Evolutionary conservation across 2,113 vertebrate species (phyloP).

Genomic region (Chamaetylas fuelleborni): DNA sequence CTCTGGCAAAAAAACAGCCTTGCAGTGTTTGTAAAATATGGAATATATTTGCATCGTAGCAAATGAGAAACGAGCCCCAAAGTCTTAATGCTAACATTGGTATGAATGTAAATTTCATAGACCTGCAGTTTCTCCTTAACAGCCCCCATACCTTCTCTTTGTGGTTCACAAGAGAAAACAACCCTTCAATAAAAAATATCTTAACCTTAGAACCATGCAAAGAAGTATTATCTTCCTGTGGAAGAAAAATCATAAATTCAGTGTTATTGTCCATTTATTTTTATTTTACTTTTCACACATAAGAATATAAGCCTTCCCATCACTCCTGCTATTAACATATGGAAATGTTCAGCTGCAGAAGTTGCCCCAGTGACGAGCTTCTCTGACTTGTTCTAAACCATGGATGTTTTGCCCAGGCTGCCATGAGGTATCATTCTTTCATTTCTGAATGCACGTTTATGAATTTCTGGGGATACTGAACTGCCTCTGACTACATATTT

Average conservation of each 20-base stretch:
- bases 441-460: background rate
- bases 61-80: background rate
- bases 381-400: background rate
- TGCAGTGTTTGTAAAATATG: background rate
- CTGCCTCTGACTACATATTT: background rate
- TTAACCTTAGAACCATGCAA: background rate
- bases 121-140: background rate
- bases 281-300: background rate
- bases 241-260: background rate
- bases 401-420: background rate
- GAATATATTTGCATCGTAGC: background rate
- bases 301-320: background rate
- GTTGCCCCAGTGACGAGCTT: background rate
- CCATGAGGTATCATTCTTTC: background rate
- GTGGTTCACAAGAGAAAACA: slow-evolving; percentile 28
- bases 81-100: background rate
- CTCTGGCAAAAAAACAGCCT: background rate
- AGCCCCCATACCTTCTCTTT: background rate
- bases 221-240: background rate
- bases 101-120: slow-evolving; percentile 30
- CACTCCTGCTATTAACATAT: background rate
- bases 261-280: background rate
- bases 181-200: background rate
- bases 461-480: background rate
- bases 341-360: background rate